phyloP scores from a whole-genome alignment of 1,140 invertebrate species.

The Drosophila virilis region DNA sequence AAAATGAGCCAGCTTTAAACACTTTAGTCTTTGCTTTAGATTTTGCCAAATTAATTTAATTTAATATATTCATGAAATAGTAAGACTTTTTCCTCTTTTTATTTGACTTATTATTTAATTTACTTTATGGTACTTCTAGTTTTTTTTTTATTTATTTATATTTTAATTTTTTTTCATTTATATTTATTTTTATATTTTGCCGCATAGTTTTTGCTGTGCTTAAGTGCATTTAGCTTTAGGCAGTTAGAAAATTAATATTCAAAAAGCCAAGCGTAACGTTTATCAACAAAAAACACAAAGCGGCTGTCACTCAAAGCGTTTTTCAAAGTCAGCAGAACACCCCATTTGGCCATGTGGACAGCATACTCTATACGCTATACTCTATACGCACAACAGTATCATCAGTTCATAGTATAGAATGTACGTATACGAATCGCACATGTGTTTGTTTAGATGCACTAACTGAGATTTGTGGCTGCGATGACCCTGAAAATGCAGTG shows the following conservation, averaged over 20 bases:
- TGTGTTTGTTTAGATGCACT: constrained; percentile 72
- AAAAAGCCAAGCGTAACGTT: neutral
- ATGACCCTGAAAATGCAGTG: constrained; percentile 63
- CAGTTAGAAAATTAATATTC: neutral
- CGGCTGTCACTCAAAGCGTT: constrained; percentile 40
- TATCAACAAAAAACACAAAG: constrained; percentile 14
- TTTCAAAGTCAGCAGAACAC: constrained; percentile 42
- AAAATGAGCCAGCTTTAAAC: neutral
- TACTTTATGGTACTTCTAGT: too few relatives aligned
- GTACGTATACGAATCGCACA: constrained; percentile 40
- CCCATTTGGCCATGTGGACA: constrained; percentile 27
- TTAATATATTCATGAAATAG: too few relatives aligned
- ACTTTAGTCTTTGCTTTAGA: too few relatives aligned
- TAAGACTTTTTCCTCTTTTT: too few relatives aligned
- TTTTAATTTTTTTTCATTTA: neutral
- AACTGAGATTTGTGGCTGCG: constrained; percentile 35
- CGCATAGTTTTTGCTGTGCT: neutral
- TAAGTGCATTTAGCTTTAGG: neutral
- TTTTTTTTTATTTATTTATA: neutral
- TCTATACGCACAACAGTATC: constrained; percentile 8
- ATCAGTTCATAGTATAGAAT: constrained; percentile 27
- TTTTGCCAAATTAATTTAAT: too few relatives aligned
- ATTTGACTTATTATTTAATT: too few relatives aligned
- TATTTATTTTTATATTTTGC: neutral
- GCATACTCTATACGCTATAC: constrained; percentile 14